Percentiles rank a stretch among this genome's conserved stretches.
Evolutionary conservation across 2,113 vertebrate genomes (phyloP).

Genomic region (Xiphophorus hellerii): DNA sequence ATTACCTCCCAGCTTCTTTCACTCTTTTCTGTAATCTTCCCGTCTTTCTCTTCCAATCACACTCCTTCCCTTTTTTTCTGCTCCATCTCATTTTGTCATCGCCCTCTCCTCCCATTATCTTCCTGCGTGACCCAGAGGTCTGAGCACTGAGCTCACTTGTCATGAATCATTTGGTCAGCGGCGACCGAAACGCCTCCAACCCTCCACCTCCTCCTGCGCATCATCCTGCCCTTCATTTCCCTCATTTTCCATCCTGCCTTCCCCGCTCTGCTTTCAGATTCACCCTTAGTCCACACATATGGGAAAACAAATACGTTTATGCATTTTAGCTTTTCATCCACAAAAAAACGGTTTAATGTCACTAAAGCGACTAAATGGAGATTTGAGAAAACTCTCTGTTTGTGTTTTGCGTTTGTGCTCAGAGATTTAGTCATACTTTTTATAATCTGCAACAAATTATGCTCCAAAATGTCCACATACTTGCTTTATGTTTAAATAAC

Average conservation of each 20-base stretch:
- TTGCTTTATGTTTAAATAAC: too few species aligned
- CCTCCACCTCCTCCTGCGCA: slow-evolving; percentile 9
- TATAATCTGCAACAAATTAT: too few species aligned
- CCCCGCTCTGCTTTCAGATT: neutral
- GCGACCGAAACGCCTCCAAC: slow-evolving; percentile 24
- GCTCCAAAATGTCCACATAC: too few species aligned
- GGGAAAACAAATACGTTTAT: too few species aligned
- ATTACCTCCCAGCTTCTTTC: neutral
- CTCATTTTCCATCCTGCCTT: neutral
- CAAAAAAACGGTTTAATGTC: too few species aligned
- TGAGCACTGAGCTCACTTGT: slow-evolving; percentile 62
- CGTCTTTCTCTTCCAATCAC: slow-evolving; percentile 27
- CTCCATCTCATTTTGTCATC: slow-evolving; percentile 2
- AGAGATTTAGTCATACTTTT: too few species aligned
- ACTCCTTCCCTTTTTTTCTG: slow-evolving; percentile 21
- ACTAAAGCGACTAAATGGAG: too few species aligned
- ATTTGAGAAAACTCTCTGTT: too few species aligned
- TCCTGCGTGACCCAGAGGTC: slow-evolving; percentile 45
- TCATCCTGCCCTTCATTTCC: slow-evolving; percentile 1
- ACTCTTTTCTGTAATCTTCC: slow-evolving; percentile 7
- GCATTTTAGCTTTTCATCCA: neutral
- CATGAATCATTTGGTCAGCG: slow-evolving; percentile 70
- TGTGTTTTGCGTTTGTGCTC: too few species aligned
- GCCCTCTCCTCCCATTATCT: slow-evolving; percentile 48
- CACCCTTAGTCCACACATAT: too few species aligned